These are phyloP conservation scores for Drymonia ruficornis DNA, from an alignment of 2,888 invertebrate species.

Conservation along the genomic window DNA sequence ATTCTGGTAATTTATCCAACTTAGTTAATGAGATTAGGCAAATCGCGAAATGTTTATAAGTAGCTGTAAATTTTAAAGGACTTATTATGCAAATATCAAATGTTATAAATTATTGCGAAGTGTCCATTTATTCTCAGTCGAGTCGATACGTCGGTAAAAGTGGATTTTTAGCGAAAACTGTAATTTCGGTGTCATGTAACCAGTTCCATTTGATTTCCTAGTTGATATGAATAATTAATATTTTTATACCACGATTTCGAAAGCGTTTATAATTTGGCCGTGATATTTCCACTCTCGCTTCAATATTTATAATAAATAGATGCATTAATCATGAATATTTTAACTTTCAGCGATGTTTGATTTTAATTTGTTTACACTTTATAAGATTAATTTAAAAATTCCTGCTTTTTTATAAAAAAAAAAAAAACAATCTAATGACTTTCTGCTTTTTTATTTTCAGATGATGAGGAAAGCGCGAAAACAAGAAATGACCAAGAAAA, in stretches of 20 bases:
- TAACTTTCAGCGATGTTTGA: neutral
- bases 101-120: conserved; percentile 22
- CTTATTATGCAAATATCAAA: conserved; percentile 7
- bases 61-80: conserved; percentile 8
- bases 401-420: too few relatives aligned
- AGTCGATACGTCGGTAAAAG: conserved; percentile 35
- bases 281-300: conserved; percentile 45
- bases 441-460: conserved; percentile 44
- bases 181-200: conserved; percentile 39
- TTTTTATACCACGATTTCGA: conserved; percentile 43
- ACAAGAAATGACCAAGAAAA: conserved; percentile 33
- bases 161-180: conserved; percentile 42
- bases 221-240: conserved; percentile 52
- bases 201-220: conserved; percentile 43
- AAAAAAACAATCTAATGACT: too few relatives aligned
- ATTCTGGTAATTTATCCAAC: neutral
- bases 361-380: conserved; percentile 18
- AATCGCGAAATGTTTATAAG: neutral
- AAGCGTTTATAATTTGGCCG: conserved; percentile 41
- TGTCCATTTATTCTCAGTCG: conserved; percentile 28
- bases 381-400: too few relatives aligned
- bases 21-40: conserved; percentile 3
- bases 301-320: conserved; percentile 17
- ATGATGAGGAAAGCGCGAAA: conserved; percentile 35
- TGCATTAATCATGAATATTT: conserved; percentile 29